Evolutionary conservation across 2,888 invertebrate genomes (phyloP), one percentile per base, ranked within the genome.

Genomic region (Hyppa rectilinea): DNA sequence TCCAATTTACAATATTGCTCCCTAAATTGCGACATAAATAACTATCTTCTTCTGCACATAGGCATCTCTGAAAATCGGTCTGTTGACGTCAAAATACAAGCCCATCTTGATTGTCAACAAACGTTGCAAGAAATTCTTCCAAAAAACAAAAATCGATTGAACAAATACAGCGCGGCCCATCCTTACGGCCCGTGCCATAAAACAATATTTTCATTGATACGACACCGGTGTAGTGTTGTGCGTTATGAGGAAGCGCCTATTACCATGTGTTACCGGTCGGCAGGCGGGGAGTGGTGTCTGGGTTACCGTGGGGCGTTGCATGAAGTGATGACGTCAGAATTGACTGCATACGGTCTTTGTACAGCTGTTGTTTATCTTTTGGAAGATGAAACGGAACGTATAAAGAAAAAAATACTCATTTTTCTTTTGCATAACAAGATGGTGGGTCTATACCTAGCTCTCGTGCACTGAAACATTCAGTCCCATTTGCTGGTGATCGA

Each of bases 191-290:
- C 60, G 55, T 43, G 71, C 56, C 78, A 53, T 67, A 61, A 60
- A 70, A 68, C 23, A 71, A 83, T 65, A 71, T 71, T 70, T 73
- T 69, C 74, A 84, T 84, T 82, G 64, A 76, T 68, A 26, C 62
- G 82, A 74, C 74, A 81, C 79, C 52, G 68, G 68, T 43, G 36
- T 62, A 82, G 82, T 78, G 85, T 71, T 84, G 52, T 80, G 83
- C 85, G 85, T 83, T 84, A 83, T 78, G 55, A 84, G 85, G 83
- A 84, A 83, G 75, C 70, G 68, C 72, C 85, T 80, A 84, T 82
- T 82, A 75, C 71, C 43, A 45, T 50, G 45, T 56, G 68, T 64
- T 63, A 66, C 71, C 69, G 71, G 61, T 60, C 61, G 43, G 38
- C 49, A 40, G 70, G 36, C 47, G 43, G 68, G 59, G 68, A 71